These are phyloP conservation scores for Andinoacara biseriatus DNA, from an alignment of 2,113 vertebrate species.

Conservation along the genomic window DNA sequence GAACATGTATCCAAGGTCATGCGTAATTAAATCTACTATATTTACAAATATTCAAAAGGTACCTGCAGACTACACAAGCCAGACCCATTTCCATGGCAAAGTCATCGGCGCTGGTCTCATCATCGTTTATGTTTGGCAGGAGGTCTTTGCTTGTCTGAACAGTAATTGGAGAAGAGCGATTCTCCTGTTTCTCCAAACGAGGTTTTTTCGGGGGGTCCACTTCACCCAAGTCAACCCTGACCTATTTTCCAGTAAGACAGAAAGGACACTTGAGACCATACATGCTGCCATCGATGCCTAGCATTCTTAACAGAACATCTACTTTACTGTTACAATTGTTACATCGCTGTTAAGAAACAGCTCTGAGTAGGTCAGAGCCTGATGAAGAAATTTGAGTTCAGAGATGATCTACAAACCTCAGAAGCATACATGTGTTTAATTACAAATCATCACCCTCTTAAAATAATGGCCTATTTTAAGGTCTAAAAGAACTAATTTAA, in stretches of 20 bases:
- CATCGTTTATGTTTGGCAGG: constrained; percentile 89
- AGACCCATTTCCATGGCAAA: constrained; percentile 99
- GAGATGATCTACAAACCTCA: no score
- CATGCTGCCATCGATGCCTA: neutral
- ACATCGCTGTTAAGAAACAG: no score
- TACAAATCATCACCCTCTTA: no score
- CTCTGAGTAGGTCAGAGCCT: no score
- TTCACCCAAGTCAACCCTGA: constrained; percentile 85
- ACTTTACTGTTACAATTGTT: neutral
- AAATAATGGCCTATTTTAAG: no score
- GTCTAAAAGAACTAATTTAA: neutral
- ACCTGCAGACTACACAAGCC: constrained; percentile 97
- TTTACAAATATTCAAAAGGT: constrained; percentile 16
- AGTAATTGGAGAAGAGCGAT: constrained; percentile 89
- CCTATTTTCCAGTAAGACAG: constrained; percentile 68
- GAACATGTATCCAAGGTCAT: neutral
- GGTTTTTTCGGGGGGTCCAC: constrained; percentile 91
- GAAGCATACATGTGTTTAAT: no score
- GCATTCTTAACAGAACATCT: neutral
- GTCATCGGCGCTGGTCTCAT: constrained; percentile 96
- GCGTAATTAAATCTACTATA: neutral
- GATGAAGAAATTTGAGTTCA: no score
- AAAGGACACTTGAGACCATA: neutral
- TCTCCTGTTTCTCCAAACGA: constrained; percentile 89
- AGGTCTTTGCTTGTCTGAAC: constrained; percentile 92